Evolutionary conservation across 2,797 vertebrate genomes (phyloP).

Genomic region (Spondyliosoma cantharus): DNA sequence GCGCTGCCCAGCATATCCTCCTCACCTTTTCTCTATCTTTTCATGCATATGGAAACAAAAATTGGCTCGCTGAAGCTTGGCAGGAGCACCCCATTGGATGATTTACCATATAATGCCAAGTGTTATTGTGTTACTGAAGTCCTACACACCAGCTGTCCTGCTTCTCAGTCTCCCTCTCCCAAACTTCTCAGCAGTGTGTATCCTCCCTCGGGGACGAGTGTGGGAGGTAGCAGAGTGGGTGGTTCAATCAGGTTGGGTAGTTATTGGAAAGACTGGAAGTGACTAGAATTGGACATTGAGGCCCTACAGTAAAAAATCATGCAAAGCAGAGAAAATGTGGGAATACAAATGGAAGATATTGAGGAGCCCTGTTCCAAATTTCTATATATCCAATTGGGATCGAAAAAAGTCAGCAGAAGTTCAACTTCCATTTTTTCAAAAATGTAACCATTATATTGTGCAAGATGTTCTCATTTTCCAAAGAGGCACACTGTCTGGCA

Average conservation of each 20-base stretch:
- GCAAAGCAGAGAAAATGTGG: slow-evolving; percentile 53
- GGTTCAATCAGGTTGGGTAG: slow-evolving; percentile 73
- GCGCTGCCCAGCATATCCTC: slow-evolving; percentile 35
- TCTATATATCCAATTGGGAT: slow-evolving; percentile 36
- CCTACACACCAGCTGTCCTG: slow-evolving; percentile 85
- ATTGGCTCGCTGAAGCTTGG: slow-evolving; percentile 61
- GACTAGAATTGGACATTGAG: slow-evolving; percentile 65
- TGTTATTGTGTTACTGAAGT: slow-evolving; percentile 80
- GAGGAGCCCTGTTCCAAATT: slow-evolving; percentile 49
- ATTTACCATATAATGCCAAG: slow-evolving; percentile 76
- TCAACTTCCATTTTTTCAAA: slow-evolving; percentile 40
- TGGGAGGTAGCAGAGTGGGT: slow-evolving; percentile 76
- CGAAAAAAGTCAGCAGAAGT: slow-evolving; percentile 42
- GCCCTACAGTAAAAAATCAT: slow-evolving; percentile 54
- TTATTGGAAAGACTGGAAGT: slow-evolving; percentile 72
- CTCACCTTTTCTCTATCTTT: slow-evolving; percentile 56
- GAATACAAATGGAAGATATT: slow-evolving; percentile 55
- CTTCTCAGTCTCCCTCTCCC: slow-evolving; percentile 70
- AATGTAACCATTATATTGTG: slow-evolving; percentile 16
- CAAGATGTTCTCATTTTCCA: slow-evolving; percentile 39
- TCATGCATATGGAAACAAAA: slow-evolving; percentile 60
- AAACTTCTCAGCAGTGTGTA: slow-evolving; percentile 71
- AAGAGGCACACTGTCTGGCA: slow-evolving; percentile 2
- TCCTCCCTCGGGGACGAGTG: slow-evolving; percentile 70
- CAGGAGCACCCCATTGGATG: slow-evolving; percentile 55